Conservation (phyloP, 2,797 vertebrate genomes). For the Darevskia mixta region DNA sequence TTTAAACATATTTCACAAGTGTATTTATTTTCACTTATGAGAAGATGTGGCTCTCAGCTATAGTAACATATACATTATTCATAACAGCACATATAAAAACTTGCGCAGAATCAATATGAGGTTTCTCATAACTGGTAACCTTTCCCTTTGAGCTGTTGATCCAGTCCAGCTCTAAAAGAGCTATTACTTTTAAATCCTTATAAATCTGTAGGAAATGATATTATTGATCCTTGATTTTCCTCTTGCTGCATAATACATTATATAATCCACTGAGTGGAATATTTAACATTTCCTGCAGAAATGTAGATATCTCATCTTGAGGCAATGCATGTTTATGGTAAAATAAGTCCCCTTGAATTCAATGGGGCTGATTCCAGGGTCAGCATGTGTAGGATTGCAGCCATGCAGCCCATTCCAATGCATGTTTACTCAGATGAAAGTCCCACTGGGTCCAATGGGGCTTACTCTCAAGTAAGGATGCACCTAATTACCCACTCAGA, state of each 20-base stretch:
- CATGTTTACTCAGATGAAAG: not conserved
- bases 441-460: not conserved
- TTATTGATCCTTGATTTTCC: slow-evolving; percentile 61
- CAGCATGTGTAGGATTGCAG: not conserved
- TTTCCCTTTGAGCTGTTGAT: slow-evolving; percentile 51
- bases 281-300: slow-evolving; percentile 56
- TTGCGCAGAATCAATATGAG: slow-evolving; percentile 61
- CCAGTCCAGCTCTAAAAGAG: slow-evolving; percentile 55
- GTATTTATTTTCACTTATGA: slow-evolving; percentile 55
- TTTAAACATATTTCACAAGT: slow-evolving; percentile 49
- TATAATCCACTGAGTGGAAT: slow-evolving; percentile 53
- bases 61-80: slow-evolving; percentile 59
- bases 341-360: not conserved
- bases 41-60: slow-evolving; percentile 42
- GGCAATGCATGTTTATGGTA: not conserved
- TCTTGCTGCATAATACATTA: slow-evolving; percentile 63
- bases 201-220: slow-evolving; percentile 60
- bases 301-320: not conserved
- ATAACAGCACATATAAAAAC: slow-evolving; percentile 56
- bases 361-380: not conserved
- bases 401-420: not conserved
- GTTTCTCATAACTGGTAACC: slow-evolving; percentile 55
- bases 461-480: not conserved
- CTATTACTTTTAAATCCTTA: slow-evolving; percentile 66
- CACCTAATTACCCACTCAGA: not conserved